Evolutionary conservation across 2,113 vertebrate genomes (phyloP).

Genomic region (chimpanzee (Pan troglodytes)): NHGRI_mPanTro3-v2.1_pri NC_072401.2:37855001-37855500

Average conservation of each 20-base stretch:
- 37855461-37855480: not conserved
- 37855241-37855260: not conserved
- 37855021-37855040: not conserved
- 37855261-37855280: not conserved
- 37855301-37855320: not conserved
- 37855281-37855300: not conserved
- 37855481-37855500: not conserved
- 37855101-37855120: not conserved
- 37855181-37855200: not conserved
- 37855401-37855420: not conserved
- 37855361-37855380: not conserved
- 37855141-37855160: not conserved
- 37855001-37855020: not conserved
- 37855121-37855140: not conserved
- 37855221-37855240: not conserved
- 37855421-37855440: not conserved
- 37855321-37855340: not conserved
- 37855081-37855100: fast-evolving
- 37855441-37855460: not conserved
- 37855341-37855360: not conserved
- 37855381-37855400: not conserved
- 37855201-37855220: not conserved
- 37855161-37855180: not conserved
- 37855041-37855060: fast-evolving
- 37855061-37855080: not conserved